Percentiles rank a stretch among this genome's conserved stretches.
Conservation (phyloP, 2,797 vertebrate genomes). For the Choloepus didactylus region DNA sequence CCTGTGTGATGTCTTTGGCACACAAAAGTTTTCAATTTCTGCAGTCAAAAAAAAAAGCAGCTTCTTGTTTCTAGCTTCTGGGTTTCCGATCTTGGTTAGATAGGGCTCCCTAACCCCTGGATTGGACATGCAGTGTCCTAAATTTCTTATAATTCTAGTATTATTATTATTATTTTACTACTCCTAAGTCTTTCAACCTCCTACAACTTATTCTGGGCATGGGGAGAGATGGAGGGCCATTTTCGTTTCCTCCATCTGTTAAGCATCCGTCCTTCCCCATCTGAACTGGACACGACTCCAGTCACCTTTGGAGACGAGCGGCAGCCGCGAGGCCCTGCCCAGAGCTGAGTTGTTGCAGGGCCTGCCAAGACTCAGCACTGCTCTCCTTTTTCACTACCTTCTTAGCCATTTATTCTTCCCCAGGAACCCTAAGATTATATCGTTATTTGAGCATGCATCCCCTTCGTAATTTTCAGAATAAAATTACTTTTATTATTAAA, state of each 20-base stretch:
- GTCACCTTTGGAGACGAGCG: rapidly evolving
- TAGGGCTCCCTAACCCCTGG: background rate
- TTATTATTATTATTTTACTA: no score
- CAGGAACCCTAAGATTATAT: background rate
- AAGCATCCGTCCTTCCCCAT: background rate
- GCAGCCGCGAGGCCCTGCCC: no score
- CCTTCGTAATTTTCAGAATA: background rate
- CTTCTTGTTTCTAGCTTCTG: background rate
- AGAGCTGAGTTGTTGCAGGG: no score
- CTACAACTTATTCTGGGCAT: background rate
- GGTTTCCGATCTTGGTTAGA: background rate
- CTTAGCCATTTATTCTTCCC: background rate
- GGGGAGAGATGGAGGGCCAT: background rate
- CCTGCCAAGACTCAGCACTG: no score
- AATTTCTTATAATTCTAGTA: background rate
- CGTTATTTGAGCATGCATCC: background rate
- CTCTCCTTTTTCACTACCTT: background rate
- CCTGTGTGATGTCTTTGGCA: background rate
- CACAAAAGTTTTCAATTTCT: background rate
- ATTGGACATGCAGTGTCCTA: rapidly evolving
- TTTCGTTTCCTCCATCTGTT: background rate
- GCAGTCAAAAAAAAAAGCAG: background rate
- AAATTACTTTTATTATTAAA: background rate
- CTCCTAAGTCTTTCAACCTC: no score
- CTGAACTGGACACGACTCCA: rapidly evolving